phyloP scores from a whole-genome alignment of 1,140 invertebrate species.

The Ceratoteleas bidentatus region DNA sequence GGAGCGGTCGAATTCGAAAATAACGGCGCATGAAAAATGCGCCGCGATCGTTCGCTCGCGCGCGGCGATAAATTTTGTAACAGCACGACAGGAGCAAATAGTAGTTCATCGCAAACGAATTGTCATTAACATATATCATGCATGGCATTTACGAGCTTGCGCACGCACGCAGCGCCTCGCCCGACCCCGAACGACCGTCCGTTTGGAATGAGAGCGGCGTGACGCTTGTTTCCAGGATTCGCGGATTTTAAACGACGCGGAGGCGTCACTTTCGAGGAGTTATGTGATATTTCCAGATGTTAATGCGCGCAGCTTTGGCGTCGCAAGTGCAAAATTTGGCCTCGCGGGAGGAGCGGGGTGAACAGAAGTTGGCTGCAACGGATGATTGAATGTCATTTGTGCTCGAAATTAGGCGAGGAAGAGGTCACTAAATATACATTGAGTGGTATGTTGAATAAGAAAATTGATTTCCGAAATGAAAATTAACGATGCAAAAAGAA shows the following conservation, averaged over 20 bases:
- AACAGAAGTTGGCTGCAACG: constrained; percentile 9
- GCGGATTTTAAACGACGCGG: constrained; percentile 46
- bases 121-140: constrained; percentile 66
- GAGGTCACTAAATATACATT: no score
- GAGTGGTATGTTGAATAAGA: no score
- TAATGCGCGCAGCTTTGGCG: constrained; percentile 63
- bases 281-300: constrained; percentile 50
- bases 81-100: constrained; percentile 60
- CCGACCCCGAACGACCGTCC: constrained; percentile 39
- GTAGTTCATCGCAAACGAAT: constrained; percentile 61
- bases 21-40: constrained; percentile 47
- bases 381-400: no score
- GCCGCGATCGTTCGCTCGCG: constrained; percentile 42
- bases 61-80: constrained; percentile 54
- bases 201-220: constrained; percentile 41
- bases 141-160: constrained; percentile 65
- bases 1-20: constrained; percentile 49
- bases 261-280: constrained; percentile 51
- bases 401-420: no score
- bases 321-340: constrained; percentile 33
- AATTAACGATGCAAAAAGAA: no score
- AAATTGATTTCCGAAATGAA: no score
- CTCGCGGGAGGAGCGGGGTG: constrained; percentile 9
- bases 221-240: constrained; percentile 53
- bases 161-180: constrained; percentile 52